Evolutionary conservation across 1,140 invertebrate genomes (phyloP), one percentile per base, ranked within the genome.

Genomic region (Camponotus vicinus): DNA sequence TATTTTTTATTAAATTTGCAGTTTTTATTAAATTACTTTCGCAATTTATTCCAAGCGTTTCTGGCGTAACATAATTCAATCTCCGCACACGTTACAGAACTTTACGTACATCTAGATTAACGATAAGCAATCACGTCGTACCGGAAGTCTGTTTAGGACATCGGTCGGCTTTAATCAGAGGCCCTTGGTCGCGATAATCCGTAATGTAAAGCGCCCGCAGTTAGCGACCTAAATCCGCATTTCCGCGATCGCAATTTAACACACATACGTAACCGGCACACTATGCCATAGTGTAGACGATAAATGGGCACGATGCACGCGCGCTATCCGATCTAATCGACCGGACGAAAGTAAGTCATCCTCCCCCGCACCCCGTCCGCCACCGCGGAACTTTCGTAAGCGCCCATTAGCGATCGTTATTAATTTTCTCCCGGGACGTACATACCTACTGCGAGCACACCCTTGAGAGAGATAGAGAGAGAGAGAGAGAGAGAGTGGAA

Each of bases 261-360:
- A 37, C 69, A 63, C 64, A 42, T 34, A 75, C 40, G 27, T 82
- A 82, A 82, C 21, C 52, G 34, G 40, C 67, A 45, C 55, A 61
- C 67, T 82, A 37, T 59, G 79, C 15, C 52, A 18, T 52, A 52
- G 18, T 45, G 70, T 15, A 18, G 7, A 82, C 79, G 79, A 83
- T 83, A 83, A 83, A 83, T 83, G 79, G 79, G 73, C 69, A 75
- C 79, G 79, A 83, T 83, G 69, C 79, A 83, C 79, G 79, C 79
- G 79, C 69, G 55, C 69, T 59, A 83, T 73, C 57, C 79, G 79
- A 75, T 83, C 40, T 75, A 75, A 83, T 83, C 79, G 79, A 83
- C 79, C 79, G 79, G 55, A 63, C 59, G 69, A 83, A 83, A 75
- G 79, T 75, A 83, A 83, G 69, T 73, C 79, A 61, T 75, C 52